Conservation (phyloP, 2,113 vertebrate genomes). For the Clarias macrocephalus region DNA sequence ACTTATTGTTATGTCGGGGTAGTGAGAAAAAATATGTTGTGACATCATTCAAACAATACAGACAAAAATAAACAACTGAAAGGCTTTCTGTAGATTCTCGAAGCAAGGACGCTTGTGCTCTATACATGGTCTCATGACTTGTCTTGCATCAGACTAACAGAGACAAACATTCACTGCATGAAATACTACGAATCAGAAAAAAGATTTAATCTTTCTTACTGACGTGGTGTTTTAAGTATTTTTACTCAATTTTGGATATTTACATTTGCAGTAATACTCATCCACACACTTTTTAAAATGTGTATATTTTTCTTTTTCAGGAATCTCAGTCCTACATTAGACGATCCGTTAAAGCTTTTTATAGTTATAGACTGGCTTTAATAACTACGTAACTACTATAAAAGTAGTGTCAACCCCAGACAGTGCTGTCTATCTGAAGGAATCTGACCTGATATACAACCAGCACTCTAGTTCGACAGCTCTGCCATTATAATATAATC, state of each 20-base stretch:
- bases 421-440: too few species aligned
- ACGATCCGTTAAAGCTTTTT: background rate
- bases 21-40: background rate
- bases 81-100: background rate
- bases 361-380: too few species aligned
- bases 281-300: background rate
- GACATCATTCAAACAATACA: background rate
- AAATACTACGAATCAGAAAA: background rate
- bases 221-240: background rate
- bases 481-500: conserved; percentile 10
- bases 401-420: background rate
- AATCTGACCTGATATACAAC: background rate
- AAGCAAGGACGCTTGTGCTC: background rate
- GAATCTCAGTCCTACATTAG: background rate
- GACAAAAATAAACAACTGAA: background rate
- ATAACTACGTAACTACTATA: background rate
- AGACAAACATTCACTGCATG: background rate
- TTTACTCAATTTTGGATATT: background rate
- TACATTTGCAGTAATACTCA: background rate
- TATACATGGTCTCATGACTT: background rate
- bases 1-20: background rate
- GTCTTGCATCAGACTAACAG: background rate
- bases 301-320: background rate
- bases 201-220: background rate
- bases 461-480: background rate